Conservation (phyloP, 2,797 vertebrate genomes). For the Thaleichthys pacificus region DNA sequence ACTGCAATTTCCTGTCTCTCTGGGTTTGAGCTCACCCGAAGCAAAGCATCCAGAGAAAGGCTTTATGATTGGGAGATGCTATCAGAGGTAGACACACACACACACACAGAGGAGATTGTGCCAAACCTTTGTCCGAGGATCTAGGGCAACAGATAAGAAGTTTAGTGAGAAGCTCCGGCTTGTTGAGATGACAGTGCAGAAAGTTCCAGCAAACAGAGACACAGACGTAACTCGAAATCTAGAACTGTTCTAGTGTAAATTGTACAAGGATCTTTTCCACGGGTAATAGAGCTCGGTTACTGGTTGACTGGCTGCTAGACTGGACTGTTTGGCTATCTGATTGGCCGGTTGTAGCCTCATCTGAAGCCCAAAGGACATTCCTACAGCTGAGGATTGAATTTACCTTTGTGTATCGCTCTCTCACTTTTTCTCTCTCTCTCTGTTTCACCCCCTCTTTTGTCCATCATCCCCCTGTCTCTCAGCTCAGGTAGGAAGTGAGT, state of each 20-base stretch:
- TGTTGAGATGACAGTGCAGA: background rate
- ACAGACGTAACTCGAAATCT: constrained; percentile 26
- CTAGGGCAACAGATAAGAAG: background rate
- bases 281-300: constrained; percentile 8
- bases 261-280: too few relatives aligned
- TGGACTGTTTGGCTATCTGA: background rate
- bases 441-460: constrained; percentile 17
- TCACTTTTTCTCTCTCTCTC: constrained; percentile 1
- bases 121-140: background rate
- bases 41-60: constrained; percentile 20
- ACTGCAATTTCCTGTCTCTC: constrained; percentile 72
- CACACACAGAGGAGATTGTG: constrained; percentile 2
- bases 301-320: constrained; percentile 27
- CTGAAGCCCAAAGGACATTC: constrained; percentile 25
- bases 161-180: background rate
- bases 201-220: constrained; percentile 12
- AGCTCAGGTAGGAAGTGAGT: background rate
- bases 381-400: constrained; percentile 15
- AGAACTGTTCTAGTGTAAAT: too few relatives aligned
- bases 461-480: background rate
- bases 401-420: constrained; percentile 16
- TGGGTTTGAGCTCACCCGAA: constrained; percentile 19
- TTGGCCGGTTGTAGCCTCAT: background rate
- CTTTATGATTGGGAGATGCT: constrained; percentile 57
- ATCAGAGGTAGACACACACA: constrained; percentile 42